phyloP scores from a whole-genome alignment of 2,797 vertebrate genomes.

The Aythya fuligula region DNA sequence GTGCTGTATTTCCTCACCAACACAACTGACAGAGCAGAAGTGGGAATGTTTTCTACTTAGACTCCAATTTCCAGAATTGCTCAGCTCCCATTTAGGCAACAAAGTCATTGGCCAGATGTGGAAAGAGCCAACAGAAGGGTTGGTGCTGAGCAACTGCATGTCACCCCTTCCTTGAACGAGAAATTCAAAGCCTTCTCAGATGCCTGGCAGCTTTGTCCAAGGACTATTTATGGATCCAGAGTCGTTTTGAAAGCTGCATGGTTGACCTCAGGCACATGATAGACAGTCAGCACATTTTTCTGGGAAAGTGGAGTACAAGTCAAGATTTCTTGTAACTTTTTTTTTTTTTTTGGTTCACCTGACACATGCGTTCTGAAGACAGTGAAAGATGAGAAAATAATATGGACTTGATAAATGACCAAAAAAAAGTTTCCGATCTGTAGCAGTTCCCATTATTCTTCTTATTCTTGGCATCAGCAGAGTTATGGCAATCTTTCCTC shows the following conservation, averaged over 20 bases:
- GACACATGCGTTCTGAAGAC: conserved; percentile 35
- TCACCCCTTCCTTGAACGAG: neutral
- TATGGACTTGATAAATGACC: conserved; percentile 56
- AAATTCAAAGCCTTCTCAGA: conserved; percentile 42
- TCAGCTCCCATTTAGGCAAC: neutral
- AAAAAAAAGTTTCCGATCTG: conserved; percentile 61
- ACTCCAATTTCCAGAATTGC: conserved; percentile 38
- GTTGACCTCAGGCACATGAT: conserved; percentile 24
- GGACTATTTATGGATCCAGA: conserved; percentile 28
- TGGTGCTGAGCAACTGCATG: conserved; percentile 6
- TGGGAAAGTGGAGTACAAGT: neutral
- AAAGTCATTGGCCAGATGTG: conserved; percentile 52
- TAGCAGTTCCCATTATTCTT: conserved; percentile 46
- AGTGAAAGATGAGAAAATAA: conserved; percentile 72
- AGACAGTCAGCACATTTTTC: conserved; percentile 36
- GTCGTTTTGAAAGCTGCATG: neutral
- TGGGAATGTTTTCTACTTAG: conserved; percentile 38
- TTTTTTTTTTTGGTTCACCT: conserved; percentile 31
- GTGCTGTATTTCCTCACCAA: conserved; percentile 2
- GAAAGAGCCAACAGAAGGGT: neutral
- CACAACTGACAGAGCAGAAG: neutral
- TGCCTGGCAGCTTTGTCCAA: conserved; percentile 5
- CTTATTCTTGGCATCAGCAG: conserved; percentile 62
- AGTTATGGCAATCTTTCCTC: conserved; percentile 31
- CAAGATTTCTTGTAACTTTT: conserved; percentile 39